Base-by-base conservation (phyloP, 2,113 vertebrate species). In the Paramisgurnus dabryanus region DNA sequence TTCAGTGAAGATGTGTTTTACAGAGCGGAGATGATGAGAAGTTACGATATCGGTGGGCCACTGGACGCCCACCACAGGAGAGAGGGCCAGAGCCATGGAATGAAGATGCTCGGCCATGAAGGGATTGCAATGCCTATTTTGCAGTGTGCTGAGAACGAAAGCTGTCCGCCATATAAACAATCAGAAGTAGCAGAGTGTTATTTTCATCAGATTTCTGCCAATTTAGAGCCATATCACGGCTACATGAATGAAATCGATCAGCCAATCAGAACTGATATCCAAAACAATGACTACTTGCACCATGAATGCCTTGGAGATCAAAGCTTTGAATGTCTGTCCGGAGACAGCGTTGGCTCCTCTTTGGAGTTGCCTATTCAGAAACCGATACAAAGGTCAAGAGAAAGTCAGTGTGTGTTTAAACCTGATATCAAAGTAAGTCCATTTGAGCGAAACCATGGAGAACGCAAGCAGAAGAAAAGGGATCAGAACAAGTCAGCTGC, bases 401-500 rank as follows among this genome's bases (percentile, higher is more conserved):
- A 93, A 47, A 92, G 93, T 67, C 85, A 82, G 78, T 91, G 92
- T 84, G 76, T 84, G 6, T 39, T 92, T 22, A 93, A 93, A 27
- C 86, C 90, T 2, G 79, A 92, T 61, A 86, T 91, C 78, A 88
- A 85, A 81, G 64, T 50, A 34, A 82, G 79, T 72, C 53, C 85
- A 6, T 60, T 88, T 86, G 86, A 90, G 3, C 1, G 27, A 50
- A 60, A 49, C 82, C 89, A 53, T 10, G 93, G 91, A 64, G 95
- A 97, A 86, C 93, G 95, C 70, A 95, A 95, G 86, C 95, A 96
- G 86, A 97, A 97, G 92, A 97, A 97, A 89, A 94, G 95, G 85
- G 95, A 97, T 87, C 96, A 96, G 93, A 96, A 97, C 90, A 97
- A 97, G 87, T 96, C 96, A 0, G 96, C 96, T 76, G 96, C 96